Evolutionary conservation across 2,888 invertebrate species (phyloP).

Genomic region (Heteromyza rotundicornis): DNA sequence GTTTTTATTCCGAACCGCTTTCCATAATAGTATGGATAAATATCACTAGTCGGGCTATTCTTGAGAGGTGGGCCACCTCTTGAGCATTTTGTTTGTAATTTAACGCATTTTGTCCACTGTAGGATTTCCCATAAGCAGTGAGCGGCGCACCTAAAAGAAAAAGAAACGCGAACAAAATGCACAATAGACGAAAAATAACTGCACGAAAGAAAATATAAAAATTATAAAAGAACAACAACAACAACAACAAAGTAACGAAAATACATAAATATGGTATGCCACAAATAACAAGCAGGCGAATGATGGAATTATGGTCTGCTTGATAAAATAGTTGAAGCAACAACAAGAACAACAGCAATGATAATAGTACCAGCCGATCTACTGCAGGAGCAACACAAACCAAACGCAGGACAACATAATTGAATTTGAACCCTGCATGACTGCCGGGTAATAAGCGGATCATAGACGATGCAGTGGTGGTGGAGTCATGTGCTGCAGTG

Average conservation of each 20-base stretch:
- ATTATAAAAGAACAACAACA: neutral
- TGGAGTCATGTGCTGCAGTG: no score
- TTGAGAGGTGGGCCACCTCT: no score
- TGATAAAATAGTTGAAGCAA: neutral
- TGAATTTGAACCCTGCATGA: neutral
- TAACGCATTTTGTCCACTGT: no score
- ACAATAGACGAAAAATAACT: neutral
- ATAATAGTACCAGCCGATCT: no score
- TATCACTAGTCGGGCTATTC: no score
- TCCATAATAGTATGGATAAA: no score
- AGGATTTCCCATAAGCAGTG: no score
- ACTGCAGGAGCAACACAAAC: neutral
- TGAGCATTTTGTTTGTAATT: no score
- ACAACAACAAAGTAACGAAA: neutral
- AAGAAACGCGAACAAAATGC: no score
- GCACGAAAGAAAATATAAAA: neutral
- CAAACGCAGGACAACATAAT: neutral
- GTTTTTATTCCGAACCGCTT: no score
- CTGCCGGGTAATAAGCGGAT: conserved; percentile 3
- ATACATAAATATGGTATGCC: neutral
- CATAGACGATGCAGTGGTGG: neutral
- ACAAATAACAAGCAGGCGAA: neutral
- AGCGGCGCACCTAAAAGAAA: no score
- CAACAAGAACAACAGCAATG: neutral
- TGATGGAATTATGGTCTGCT: conserved; percentile 4